phyloP scores from a whole-genome alignment of 2,113 vertebrate species.

The Nyctereutes procyonoides region DNA sequence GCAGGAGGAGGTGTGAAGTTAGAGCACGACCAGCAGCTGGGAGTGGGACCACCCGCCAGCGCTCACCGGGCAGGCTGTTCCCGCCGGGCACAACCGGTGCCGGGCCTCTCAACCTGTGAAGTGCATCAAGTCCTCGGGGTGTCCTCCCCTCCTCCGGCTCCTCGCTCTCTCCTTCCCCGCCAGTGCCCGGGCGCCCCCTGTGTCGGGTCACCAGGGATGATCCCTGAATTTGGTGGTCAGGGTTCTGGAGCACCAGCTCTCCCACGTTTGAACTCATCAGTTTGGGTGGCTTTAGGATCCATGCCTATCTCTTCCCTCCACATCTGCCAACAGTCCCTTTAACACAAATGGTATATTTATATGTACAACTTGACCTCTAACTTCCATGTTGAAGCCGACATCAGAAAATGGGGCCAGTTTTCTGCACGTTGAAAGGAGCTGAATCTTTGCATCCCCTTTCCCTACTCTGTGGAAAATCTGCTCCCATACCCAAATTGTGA shows the following conservation, averaged over 20 bases:
- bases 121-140: background rate
- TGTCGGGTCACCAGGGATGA: background rate
- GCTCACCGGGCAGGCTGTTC: background rate
- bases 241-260: background rate
- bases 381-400: constrained; percentile 6
- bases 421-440: no score
- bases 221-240: background rate
- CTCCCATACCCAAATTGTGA: background rate
- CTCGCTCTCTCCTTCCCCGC: background rate
- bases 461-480: background rate
- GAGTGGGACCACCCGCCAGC: background rate
- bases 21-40: accelerated
- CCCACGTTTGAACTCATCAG: background rate
- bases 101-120: background rate
- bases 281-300: background rate
- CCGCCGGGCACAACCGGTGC: accelerated
- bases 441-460: background rate
- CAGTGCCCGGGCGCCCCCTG: background rate
- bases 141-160: background rate
- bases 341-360: background rate
- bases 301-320: background rate
- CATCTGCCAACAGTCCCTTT: background rate
- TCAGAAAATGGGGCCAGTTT: background rate
- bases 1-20: background rate
- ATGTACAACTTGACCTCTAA: constrained; percentile 33